A percentile compares a stretch with the other conserved stretches of the same genome.
Conservation (phyloP, 92 coral and sea anemone genomes). For the Zoanthus gigantus region DNA sequence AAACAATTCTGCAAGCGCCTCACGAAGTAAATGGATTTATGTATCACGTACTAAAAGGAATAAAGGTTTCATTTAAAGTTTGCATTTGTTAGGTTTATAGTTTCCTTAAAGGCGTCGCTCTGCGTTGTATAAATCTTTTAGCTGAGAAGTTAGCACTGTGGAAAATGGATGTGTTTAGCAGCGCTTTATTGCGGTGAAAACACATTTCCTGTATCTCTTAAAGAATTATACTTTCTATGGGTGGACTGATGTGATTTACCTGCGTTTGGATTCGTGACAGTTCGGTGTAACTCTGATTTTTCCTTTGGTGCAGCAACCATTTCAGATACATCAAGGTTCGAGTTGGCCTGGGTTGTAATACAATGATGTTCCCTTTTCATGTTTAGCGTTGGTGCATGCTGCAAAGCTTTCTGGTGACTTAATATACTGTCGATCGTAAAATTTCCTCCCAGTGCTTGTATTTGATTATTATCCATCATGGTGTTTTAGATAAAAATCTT, state of each 20-base stretch:
- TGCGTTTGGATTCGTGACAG: neutral
- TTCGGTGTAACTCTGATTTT: neutral
- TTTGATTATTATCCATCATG: slow-evolving; percentile 47
- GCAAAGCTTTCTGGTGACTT: slow-evolving; percentile 41
- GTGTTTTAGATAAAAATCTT: slow-evolving; percentile 28
- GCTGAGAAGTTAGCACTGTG: slow-evolving; percentile 12
- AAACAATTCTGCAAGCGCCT: slow-evolving; percentile 39
- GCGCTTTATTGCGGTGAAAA: slow-evolving; percentile 29
- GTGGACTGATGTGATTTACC: neutral
- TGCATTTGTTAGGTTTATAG: slow-evolving; percentile 36
- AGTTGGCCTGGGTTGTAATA: slow-evolving; percentile 5
- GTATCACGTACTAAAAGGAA: slow-evolving; percentile 26
- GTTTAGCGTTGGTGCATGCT: neutral
- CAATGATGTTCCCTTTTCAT: slow-evolving; percentile 35
- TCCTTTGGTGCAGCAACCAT: slow-evolving; percentile 1
- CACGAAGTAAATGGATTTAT: slow-evolving; percentile 43
- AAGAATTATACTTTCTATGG: neutral
- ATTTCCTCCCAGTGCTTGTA: slow-evolving; percentile 54
- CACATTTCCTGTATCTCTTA: slow-evolving; percentile 32
- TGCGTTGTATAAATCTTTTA: slow-evolving; percentile 21
- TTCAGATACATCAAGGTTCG: slow-evolving; percentile 2
- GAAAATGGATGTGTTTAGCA: slow-evolving; percentile 23
- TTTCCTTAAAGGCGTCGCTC: slow-evolving; percentile 28
- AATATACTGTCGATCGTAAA: slow-evolving; percentile 75
- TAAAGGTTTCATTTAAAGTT: slow-evolving; percentile 10